phyloP scores from a whole-genome alignment of 2,888 invertebrate genomes.

The Nasonia oneida region DNA sequence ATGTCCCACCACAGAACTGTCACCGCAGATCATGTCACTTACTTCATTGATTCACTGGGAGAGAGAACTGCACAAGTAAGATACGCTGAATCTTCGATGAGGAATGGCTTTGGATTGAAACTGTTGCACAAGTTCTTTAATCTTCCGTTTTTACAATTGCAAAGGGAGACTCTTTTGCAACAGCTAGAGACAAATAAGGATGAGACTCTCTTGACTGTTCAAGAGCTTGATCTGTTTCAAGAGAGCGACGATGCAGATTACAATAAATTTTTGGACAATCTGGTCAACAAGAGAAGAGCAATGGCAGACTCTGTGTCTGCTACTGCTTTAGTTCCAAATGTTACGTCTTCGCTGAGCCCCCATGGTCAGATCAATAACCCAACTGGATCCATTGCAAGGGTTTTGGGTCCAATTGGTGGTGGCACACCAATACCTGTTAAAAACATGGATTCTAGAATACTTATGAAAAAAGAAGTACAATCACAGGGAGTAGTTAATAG shows the following conservation, averaged over 20 bases:
- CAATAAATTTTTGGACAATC: slow-evolving; percentile 86
- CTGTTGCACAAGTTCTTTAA: slow-evolving; percentile 97
- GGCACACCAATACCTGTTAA: slow-evolving; percentile 78
- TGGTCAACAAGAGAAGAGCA: slow-evolving; percentile 87
- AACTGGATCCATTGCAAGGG: slow-evolving; percentile 71
- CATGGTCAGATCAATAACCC: slow-evolving; percentile 64
- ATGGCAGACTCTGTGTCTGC: slow-evolving; percentile 84
- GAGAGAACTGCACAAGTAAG: slow-evolving; percentile 83
- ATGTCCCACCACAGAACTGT: slow-evolving; percentile 97
- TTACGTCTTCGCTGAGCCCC: slow-evolving; percentile 72
- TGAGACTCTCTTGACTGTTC: slow-evolving; percentile 88
- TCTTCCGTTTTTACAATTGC: slow-evolving; percentile 94
- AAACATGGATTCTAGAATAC: slow-evolving; percentile 70
- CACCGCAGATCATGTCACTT: slow-evolving; percentile 85
- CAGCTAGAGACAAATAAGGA: slow-evolving; percentile 92
- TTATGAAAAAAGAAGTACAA: slow-evolving; percentile 68
- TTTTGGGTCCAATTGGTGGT: slow-evolving; percentile 76
- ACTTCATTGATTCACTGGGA: slow-evolving; percentile 84
- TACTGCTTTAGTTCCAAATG: slow-evolving; percentile 76
- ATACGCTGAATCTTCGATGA: slow-evolving; percentile 96
- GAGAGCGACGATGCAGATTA: slow-evolving; percentile 90
- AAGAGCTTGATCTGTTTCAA: slow-evolving; percentile 88
- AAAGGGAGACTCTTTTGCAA: slow-evolving; percentile 89
- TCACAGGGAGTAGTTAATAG: neutral
- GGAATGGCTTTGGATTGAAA: slow-evolving; percentile 96